Conservation (phyloP, 2,888 invertebrate genomes). For the Mystacides longicornis region DNA sequence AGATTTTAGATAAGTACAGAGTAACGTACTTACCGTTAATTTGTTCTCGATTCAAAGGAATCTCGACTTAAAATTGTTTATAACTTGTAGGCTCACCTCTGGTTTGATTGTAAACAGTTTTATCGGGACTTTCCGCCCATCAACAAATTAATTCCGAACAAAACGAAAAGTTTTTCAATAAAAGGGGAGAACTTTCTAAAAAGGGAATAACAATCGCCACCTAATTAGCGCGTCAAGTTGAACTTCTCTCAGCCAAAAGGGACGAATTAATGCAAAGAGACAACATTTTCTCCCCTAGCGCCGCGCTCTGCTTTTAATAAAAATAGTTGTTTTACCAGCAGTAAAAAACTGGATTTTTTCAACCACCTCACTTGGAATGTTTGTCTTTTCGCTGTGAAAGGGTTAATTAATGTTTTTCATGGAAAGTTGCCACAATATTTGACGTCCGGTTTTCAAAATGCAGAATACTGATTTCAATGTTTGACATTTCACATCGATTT, state of each 20-base stretch:
- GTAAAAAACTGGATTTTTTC: background rate
- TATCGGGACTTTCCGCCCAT: too few relatives aligned
- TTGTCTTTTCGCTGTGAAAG: background rate
- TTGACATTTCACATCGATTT: too few relatives aligned
- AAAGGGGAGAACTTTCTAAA: background rate
- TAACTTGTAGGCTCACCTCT: too few relatives aligned
- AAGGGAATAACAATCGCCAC: background rate
- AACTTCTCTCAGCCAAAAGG: background rate
- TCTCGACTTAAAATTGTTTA: too few relatives aligned
- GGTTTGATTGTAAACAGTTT: too few relatives aligned
- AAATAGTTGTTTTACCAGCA: too few relatives aligned
- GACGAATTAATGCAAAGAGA: background rate
- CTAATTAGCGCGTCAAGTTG: background rate
- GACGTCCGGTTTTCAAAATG: background rate
- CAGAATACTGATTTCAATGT: background rate
- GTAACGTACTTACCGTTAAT: too few relatives aligned
- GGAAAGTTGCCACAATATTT: background rate
- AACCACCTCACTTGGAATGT: background rate
- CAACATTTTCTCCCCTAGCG: background rate
- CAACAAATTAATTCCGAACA: background rate
- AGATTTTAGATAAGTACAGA: too few relatives aligned
- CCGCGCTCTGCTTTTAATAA: too few relatives aligned
- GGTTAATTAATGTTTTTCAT: background rate
- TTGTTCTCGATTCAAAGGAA: too few relatives aligned
- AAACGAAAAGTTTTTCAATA: constrained; percentile 1